Conservation (phyloP, 2,113 vertebrate genomes). For the Antigone vipio region DNA sequence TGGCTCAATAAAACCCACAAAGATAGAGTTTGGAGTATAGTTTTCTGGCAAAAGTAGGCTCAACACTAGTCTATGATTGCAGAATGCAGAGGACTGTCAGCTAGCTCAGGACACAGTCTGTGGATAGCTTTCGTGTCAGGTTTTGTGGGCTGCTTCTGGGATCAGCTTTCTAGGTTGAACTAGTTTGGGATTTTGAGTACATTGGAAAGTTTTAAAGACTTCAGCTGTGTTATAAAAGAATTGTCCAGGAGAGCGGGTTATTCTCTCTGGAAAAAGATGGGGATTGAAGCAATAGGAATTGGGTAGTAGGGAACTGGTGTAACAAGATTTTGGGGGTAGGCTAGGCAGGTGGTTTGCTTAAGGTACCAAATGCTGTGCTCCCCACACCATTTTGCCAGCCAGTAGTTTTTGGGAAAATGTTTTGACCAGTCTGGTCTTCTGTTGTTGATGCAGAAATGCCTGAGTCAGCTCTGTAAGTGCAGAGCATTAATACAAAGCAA, state of each 20-base stretch:
- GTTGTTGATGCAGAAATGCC: neutral
- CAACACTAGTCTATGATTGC: neutral
- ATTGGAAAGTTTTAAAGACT: neutral
- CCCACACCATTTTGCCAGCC: neutral
- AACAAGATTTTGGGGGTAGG: too few relatives aligned
- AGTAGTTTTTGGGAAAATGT: neutral
- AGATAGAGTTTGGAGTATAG: neutral
- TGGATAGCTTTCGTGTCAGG: neutral
- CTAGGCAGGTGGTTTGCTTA: neutral
- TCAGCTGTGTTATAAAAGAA: neutral
- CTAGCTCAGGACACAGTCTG: neutral
- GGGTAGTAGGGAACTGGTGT: neutral
- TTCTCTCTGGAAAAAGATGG: neutral
- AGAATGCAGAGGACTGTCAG: neutral
- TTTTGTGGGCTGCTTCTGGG: neutral
- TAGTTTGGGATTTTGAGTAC: neutral
- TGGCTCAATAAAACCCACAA: neutral
- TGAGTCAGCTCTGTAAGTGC: neutral
- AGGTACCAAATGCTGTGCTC: neutral
- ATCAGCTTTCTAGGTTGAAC: neutral
- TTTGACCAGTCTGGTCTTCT: neutral
- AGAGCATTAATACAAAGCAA: neutral
- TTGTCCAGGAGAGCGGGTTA: neutral
- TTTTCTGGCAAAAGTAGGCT: neutral
- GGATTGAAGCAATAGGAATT: neutral